Conservation (phyloP, 2,888 invertebrate species). For the Pristionchus exspectatus region DNA sequence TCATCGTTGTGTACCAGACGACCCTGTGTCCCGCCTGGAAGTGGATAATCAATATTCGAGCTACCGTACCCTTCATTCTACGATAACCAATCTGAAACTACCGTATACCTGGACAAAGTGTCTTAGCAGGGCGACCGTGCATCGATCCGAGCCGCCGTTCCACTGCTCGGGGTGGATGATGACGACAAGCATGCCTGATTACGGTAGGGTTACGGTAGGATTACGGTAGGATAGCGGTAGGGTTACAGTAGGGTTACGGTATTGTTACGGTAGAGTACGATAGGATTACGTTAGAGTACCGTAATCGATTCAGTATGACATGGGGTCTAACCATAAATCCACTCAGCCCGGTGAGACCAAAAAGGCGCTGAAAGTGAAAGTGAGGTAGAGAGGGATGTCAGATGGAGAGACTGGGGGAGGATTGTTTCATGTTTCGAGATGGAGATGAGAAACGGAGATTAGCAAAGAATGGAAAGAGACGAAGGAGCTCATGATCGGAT, state of each 20-base stretch:
- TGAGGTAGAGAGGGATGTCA: background rate
- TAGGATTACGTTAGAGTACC: background rate
- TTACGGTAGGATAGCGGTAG: constrained; percentile 36
- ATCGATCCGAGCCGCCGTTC: constrained; percentile 79
- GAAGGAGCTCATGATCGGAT: background rate
- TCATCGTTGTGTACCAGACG: constrained; percentile 78
- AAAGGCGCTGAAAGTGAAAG: constrained; percentile 8
- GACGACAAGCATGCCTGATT: constrained; percentile 75
- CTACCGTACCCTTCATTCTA: background rate
- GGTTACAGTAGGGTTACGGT: constrained; percentile 33
- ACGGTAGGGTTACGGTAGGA: constrained; percentile 30
- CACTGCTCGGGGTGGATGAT: constrained; percentile 79
- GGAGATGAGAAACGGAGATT: constrained; percentile 8
- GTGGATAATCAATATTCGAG: too few species aligned
- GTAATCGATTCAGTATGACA: background rate
- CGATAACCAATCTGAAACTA: background rate
- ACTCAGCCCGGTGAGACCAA: background rate
- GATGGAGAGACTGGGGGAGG: constrained; percentile 1
- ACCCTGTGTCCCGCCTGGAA: constrained; percentile 69
- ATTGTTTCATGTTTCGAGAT: constrained; percentile 28
- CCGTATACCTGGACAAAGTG: constrained; percentile 68
- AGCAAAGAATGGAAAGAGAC: constrained; percentile 15
- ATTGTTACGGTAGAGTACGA: constrained; percentile 19
- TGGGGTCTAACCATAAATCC: background rate
- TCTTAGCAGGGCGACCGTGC: constrained; percentile 75